Evolutionary conservation across 2,113 vertebrate genomes (phyloP), one percentile per base, ranked within the genome.

Genomic region (Dryoscopus gambensis): DNA sequence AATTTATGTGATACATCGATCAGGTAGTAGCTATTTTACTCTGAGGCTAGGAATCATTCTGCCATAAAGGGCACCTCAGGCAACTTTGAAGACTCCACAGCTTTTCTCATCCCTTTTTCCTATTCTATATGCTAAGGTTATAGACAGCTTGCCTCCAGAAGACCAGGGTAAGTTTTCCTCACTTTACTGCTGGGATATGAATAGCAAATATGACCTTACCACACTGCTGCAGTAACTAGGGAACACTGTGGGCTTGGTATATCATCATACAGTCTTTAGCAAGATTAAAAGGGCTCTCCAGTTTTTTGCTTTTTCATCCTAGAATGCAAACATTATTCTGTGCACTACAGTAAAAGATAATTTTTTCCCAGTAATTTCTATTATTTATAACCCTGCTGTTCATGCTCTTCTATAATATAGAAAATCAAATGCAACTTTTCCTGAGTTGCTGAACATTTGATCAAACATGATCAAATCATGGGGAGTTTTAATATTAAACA

Each of bases 191-290:
- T 56, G 30, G 16, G 8, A 20, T 81, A 22, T 7, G 37, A 57
- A 35, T 18, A 27, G 8, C 9, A 46, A 42, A 28, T 25, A 25
- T 6, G 22, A n/a, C 12, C 50, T 70, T 15, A 33, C 11, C 44
- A 23, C 20, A 4, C 22, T 21, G 19, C 21, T 59, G 11, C 16
- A 11, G 25, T 31, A 60, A 39, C 24, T 14, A 14, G 30, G 56
- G 21, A 65, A 31, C 2, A 10, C 10, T 33, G 21, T 30, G 39
- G 35, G 15, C 33, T 42, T 3, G 0, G 6, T 53, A 10, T n/a
- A 49, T 30, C 40, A 44, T 25, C 35, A 23, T 28, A 40, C 4
- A 37, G 24, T 28, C 44, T 56, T 71, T 11, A 33, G 37, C 17
- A 31, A 11, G 21, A 64, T 62, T 75, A 49, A 75, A 65, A 62